Evolutionary conservation across 2,113 vertebrate genomes (phyloP).

Genomic region (Rhadina sibilatrix): DNA sequence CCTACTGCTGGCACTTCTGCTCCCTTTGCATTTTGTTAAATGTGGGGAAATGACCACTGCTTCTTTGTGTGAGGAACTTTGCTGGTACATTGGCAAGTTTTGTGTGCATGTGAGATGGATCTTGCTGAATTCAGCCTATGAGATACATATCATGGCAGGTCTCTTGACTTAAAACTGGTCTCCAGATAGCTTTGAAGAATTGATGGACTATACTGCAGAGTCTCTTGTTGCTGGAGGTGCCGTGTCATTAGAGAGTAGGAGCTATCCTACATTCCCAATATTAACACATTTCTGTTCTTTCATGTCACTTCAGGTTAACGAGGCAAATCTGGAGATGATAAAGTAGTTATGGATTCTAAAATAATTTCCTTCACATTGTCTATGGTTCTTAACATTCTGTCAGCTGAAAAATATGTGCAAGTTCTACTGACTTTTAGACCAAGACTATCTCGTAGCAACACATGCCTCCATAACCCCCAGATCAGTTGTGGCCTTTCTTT

Average conservation of each 20-base stretch:
- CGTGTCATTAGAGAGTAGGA: not conserved
- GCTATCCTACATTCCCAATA: not conserved
- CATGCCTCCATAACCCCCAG: rapidly evolving
- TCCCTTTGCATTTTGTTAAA: not conserved
- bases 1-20: not conserved
- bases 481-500: not conserved
- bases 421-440: not conserved
- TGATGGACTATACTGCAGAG: not conserved
- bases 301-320: not conserved
- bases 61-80: not conserved
- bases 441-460: not conserved
- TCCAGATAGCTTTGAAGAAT: not conserved
- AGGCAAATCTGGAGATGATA: not conserved
- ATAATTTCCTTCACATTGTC: not conserved
- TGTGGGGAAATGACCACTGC: rapidly evolving
- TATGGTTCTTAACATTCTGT: not conserved
- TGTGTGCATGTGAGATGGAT: not conserved
- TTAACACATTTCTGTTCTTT: not conserved
- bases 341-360: not conserved
- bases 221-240: not conserved
- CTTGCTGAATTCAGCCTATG: not conserved
- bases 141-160: not conserved
- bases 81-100: not conserved
- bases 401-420: not conserved
- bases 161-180: not conserved